Base-by-base conservation (phyloP, 2,797 vertebrate species). In the Botia kubotai region DNA sequence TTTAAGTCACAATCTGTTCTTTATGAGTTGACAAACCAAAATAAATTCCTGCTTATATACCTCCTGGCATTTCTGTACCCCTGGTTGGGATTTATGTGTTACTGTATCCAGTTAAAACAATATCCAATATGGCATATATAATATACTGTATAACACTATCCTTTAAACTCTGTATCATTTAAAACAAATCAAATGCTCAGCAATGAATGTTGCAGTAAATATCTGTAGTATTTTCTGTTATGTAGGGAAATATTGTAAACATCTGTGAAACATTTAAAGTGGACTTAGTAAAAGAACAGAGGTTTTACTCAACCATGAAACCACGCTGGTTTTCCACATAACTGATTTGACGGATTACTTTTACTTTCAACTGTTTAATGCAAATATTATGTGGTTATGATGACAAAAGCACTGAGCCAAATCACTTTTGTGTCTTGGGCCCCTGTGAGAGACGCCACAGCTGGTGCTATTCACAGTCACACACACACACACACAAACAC, bases 391-490 rank as follows among this genome's bases (percentile, higher is more conserved):
- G 81, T 75, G 75, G 19, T 52, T 78, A 46, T 19, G 66, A 78
- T 72, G 78, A 71, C 58, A 83, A 57, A 83, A 75, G 75, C 43
- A 52, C 63, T 43, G 33, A 77, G 53, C 58, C 39, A 6, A 60
- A 62, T 69, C 72, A 74, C 77, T 80, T 72, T 77, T 72, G 68
- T 79, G 48, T 77, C 66, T 65, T 46, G 52, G 23, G n/a, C 48
- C 70, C 55, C 60, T 65, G 23, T 69, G 74, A 82, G 77, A 78
- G 29, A 70, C 39, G 13, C 8, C 68, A 72, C 80, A 70, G 75
- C 72, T 85, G 80, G 57, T 80, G 52, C 52, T 58, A 58, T 82
- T 84, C 55, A 83, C 82, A 81, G 52, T 65, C 57, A 48, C 19
- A 46, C 43, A 62, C 19, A 67, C 57, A 72, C 39, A 76, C 55